Evolutionary conservation across 2,113 vertebrate species (phyloP), one percentile per base, ranked within the genome.

Genomic region (Crotalus helleri): DNA sequence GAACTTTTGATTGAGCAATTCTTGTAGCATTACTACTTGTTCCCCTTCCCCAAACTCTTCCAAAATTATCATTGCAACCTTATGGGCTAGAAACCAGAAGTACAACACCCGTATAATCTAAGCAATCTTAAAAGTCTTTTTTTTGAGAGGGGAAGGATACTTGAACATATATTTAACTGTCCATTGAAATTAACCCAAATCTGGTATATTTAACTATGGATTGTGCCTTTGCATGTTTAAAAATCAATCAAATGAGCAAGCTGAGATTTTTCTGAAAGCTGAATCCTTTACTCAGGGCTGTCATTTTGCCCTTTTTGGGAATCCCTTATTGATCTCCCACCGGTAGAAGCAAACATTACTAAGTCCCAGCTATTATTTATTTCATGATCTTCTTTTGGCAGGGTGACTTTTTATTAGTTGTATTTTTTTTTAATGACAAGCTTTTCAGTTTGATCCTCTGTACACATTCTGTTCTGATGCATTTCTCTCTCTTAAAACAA

Each of bases 401-500:
- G 59, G 46, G 44, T 64, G 11, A 46, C 26, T 90, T 49, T 29
- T 61, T 29, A n/a, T 29, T 46, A 17, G 11, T 29, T 5, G 9
- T 10, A 49, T 26, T n/a, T 15, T 57, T 54, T 88, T 55, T 33
- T 11, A 59, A 49, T 51, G 92, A 5, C 12, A 61, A 96, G 90
- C 21, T 6, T 85, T 61, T 81, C 21, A 46, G 91, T 94, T 95
- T 95, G 96, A 92, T 93, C 95, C 93, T 95, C 94, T 95, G 90
- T 24, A 94, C 95, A 91, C 93, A 90, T 95, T 95, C 94, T 93
- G 92, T 94, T 90, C 85, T 93, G 93, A 91, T 92, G 90, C 85
- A 89, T 95, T 88, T 91, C 93, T 91, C 95, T 92, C 94, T 91
- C 87, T 96, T 96, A 87, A 91, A 96, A 96, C 59, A 94, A 96